These are phyloP conservation scores for Lumbricus terrestris DNA, from an alignment of 2,888 invertebrate genomes.

Conservation along the genomic window DNA sequence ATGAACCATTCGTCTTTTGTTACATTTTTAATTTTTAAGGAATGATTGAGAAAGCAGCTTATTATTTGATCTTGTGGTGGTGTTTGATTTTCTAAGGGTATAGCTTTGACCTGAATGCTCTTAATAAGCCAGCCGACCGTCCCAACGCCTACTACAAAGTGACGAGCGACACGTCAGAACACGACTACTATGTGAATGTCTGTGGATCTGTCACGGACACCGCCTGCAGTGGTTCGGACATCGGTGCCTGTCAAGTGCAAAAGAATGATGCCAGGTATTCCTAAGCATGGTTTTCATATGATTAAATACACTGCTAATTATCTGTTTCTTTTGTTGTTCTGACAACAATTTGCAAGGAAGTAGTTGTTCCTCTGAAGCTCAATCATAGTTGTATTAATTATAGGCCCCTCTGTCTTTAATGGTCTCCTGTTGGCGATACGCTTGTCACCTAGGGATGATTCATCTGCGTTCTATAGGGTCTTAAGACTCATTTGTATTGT, in stretches of 20 bases:
- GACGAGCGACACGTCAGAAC: neutral
- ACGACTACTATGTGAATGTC: slow-evolving; percentile 22
- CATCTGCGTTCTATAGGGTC: too few relatives aligned
- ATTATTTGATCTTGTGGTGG: neutral
- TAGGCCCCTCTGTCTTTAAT: too few relatives aligned
- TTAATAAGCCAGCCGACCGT: neutral
- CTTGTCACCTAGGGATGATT: too few relatives aligned
- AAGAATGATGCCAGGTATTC: neutral
- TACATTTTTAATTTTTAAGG: neutral
- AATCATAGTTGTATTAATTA: too few relatives aligned
- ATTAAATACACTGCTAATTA: neutral
- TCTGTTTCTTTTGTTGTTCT: neutral
- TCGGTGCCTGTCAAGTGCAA: slow-evolving; percentile 22
- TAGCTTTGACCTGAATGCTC: slow-evolving; percentile 21
- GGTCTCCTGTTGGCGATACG: too few relatives aligned
- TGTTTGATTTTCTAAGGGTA: slow-evolving; percentile 5
- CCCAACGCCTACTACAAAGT: neutral
- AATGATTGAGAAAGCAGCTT: neutral
- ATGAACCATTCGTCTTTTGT: neutral
- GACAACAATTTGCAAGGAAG: neutral
- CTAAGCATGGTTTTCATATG: neutral
- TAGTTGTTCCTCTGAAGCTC: neutral
- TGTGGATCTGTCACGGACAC: slow-evolving; percentile 22
- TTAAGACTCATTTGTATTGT: too few relatives aligned
- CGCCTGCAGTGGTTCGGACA: neutral